phyloP scores from a whole-genome alignment of 2,888 invertebrate species.

The Hemithea aestivaria region DNA sequence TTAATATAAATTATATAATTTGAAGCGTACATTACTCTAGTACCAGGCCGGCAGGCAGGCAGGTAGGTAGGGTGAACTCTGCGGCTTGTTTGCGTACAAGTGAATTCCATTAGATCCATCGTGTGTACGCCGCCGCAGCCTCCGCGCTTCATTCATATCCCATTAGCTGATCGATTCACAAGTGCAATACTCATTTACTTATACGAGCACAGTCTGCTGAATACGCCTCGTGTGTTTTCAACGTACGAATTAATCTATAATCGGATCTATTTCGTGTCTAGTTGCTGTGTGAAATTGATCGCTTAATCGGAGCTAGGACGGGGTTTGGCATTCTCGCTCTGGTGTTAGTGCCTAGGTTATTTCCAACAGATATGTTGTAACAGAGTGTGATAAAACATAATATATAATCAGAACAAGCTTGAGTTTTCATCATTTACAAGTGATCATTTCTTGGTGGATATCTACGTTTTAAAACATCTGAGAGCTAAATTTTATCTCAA shows the following conservation, averaged over 20 bases:
- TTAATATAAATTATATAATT: conserved; percentile 29
- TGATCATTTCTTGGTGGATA: too few species aligned
- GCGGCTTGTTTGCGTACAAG: conserved; percentile 77
- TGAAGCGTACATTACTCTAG: conserved; percentile 41
- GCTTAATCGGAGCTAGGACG: too few species aligned
- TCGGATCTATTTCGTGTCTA: conserved; percentile 10
- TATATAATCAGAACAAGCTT: too few species aligned
- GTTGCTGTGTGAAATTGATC: too few species aligned
- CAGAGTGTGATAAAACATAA: conserved; percentile 21
- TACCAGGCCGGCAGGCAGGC: conserved; percentile 42
- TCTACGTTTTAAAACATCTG: too few species aligned
- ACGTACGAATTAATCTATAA: conserved; percentile 24
- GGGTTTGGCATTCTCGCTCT: neutral
- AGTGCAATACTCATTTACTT: conserved; percentile 56
- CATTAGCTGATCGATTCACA: conserved; percentile 75
- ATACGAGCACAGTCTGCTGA: conserved; percentile 26
- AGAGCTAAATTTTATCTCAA: too few species aligned
- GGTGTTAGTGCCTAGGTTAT: neutral
- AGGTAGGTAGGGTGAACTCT: conserved; percentile 34
- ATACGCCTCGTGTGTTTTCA: conserved; percentile 24
- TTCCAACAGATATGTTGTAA: conserved; percentile 4
- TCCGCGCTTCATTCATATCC: conserved; percentile 73
- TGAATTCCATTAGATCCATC: conserved; percentile 76
- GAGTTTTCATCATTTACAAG: too few species aligned
- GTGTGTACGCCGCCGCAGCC: conserved; percentile 65